phyloP scores from a whole-genome alignment of 2,113 vertebrate species.

The Crypturellus undulatus region DNA sequence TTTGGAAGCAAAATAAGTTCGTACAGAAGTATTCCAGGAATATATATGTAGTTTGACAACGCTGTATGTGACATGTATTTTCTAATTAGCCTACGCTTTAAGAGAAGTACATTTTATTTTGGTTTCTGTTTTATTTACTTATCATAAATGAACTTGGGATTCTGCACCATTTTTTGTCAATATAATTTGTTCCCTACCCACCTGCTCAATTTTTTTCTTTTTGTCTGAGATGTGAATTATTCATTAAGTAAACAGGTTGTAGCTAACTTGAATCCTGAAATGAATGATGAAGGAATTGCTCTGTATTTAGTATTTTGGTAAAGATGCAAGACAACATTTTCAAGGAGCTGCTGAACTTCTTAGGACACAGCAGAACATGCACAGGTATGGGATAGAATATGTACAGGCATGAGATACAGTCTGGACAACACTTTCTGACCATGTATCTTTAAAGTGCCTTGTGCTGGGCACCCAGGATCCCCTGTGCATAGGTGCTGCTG shows the following conservation, averaged over 20 bases:
- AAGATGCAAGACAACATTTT: neutral
- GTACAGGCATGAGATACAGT: neutral
- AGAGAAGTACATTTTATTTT: neutral
- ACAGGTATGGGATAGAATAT: neutral
- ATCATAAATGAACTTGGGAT: neutral
- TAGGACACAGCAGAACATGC: neutral
- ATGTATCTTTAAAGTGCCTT: neutral
- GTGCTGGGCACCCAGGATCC: neutral
- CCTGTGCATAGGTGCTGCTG: accelerated
- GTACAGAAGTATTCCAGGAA: constrained; percentile 27
- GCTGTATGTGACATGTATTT: constrained; percentile 6
- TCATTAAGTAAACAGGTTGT: neutral
- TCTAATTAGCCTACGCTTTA: constrained; percentile 27
- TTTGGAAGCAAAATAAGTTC: constrained; percentile 31
- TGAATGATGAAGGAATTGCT: neutral
- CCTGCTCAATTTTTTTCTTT: neutral
- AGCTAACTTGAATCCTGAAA: neutral
- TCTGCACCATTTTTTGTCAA: neutral
- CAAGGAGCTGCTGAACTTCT: neutral
- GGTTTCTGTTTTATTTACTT: neutral
- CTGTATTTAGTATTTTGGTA: neutral
- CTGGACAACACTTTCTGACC: neutral
- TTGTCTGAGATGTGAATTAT: neutral
- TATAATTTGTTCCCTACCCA: neutral
- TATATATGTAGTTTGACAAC: neutral